These are phyloP conservation scores for Psylliodes chrysocephalus DNA, from an alignment of 2,888 invertebrate species.

Conservation along the genomic window DNA sequence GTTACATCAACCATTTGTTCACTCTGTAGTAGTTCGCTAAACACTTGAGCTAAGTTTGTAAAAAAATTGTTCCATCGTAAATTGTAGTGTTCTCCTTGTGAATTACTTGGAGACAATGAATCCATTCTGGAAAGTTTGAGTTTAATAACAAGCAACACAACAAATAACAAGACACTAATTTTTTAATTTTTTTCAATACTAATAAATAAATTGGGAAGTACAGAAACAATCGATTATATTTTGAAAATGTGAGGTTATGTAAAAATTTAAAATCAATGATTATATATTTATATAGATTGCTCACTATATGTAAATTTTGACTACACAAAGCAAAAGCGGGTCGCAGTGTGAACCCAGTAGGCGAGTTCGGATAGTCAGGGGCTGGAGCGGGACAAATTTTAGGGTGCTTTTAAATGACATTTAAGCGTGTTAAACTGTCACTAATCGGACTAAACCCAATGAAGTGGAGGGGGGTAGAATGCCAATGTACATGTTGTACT, in stretches of 20 bases:
- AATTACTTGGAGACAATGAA: slow-evolving; percentile 4
- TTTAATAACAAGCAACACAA: too few species aligned
- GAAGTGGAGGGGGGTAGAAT: too few species aligned
- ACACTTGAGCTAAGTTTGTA: slow-evolving; percentile 65
- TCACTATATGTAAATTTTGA: too few species aligned
- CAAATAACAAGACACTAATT: neutral
- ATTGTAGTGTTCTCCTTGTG: slow-evolving; percentile 56
- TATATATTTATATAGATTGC: too few species aligned
- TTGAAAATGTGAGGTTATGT: neutral
- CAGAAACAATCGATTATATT: neutral
- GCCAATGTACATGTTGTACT: too few species aligned
- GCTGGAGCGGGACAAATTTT: too few species aligned
- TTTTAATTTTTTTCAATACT: neutral
- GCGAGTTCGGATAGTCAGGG: too few species aligned
- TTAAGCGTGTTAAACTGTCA: too few species aligned
- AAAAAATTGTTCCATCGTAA: slow-evolving; percentile 67
- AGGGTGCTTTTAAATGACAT: too few species aligned
- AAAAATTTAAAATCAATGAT: neutral
- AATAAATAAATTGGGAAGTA: slow-evolving; percentile 13
- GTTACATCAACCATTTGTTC: slow-evolving; percentile 66
- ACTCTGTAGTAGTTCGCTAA: slow-evolving; percentile 62
- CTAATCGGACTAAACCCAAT: too few species aligned
- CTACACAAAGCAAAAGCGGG: too few species aligned
- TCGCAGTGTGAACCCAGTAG: too few species aligned
- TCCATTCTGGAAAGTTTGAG: neutral